Evolutionary conservation across 1,140 invertebrate genomes (phyloP).

Genomic region (Drosophila sp.): DNA sequence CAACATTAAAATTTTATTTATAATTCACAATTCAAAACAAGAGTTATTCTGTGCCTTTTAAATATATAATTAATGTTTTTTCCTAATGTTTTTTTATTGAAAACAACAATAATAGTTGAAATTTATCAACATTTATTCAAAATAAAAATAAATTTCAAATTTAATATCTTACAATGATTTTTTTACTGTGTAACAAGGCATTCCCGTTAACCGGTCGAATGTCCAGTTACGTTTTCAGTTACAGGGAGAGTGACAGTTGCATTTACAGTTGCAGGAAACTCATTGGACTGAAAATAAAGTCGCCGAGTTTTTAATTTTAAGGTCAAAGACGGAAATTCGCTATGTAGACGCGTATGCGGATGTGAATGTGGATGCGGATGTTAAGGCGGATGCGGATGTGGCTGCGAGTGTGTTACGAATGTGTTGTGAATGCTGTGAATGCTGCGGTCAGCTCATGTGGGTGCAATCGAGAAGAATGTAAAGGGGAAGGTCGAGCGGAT

Average conservation of each 20-base stretch:
- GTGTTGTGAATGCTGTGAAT: background rate
- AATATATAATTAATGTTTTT: too few relatives aligned
- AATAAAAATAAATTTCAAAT: too few relatives aligned
- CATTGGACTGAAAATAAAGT: conserved; percentile 16
- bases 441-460: conserved; percentile 15
- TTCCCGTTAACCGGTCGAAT: conserved; percentile 5
- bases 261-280: conserved; percentile 14
- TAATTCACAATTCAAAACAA: too few relatives aligned
- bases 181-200: background rate
- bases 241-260: conserved; percentile 3
- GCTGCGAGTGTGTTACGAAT: background rate
- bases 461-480: background rate
- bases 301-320: conserved; percentile 24
- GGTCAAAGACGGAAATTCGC: conserved; percentile 16
- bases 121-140: too few relatives aligned
- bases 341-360: conserved; percentile 7
- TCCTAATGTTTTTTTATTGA: too few relatives aligned
- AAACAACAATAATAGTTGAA: too few relatives aligned
- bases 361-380: conserved; percentile 7
- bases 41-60: too few relatives aligned
- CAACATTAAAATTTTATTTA: too few relatives aligned
- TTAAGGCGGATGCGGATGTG: conserved; percentile 2
- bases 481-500: too few relatives aligned
- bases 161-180: too few relatives aligned
- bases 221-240: conserved; percentile 1